These are phyloP conservation scores for Myrmecobius fasciatus DNA, from an alignment of 2,113 vertebrate species.

Conservation along the genomic window DNA sequence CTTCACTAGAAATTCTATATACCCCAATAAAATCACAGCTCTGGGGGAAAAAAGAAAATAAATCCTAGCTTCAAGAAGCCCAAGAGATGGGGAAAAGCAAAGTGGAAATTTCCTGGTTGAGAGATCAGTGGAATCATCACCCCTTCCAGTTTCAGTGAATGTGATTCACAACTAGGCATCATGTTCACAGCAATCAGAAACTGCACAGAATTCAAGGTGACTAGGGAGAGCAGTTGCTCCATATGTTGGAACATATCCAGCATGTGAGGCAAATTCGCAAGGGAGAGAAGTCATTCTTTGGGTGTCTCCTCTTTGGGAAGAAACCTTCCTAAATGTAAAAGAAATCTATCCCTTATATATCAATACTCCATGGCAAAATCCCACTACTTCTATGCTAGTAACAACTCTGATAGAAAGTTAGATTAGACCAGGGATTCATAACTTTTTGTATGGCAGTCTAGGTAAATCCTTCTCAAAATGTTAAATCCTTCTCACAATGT, in stretches of 20 bases:
- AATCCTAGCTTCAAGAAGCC: background rate
- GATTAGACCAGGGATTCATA: background rate
- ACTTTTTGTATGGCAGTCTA: background rate
- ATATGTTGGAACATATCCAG: background rate
- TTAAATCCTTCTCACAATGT: background rate
- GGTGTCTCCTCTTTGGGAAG: background rate
- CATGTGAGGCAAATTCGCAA: background rate
- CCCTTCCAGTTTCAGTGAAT: background rate
- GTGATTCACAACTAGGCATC: background rate
- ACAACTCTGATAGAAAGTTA: background rate
- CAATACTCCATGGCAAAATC: background rate
- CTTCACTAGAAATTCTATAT: background rate
- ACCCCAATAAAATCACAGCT: background rate
- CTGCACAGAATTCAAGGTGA: no score
- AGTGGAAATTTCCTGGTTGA: background rate
- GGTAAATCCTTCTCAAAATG: background rate
- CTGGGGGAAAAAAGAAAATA: background rate
- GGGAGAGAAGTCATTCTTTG: background rate
- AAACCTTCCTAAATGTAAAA: background rate
- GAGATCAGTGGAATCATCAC: background rate
- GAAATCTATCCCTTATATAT: background rate
- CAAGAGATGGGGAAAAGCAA: background rate
- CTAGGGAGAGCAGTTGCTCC: background rate
- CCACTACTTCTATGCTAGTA: background rate
- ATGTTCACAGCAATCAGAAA: background rate